Evolutionary conservation across 2,888 invertebrate species (phyloP).

Genomic region (Parnassius smintheus): DNA sequence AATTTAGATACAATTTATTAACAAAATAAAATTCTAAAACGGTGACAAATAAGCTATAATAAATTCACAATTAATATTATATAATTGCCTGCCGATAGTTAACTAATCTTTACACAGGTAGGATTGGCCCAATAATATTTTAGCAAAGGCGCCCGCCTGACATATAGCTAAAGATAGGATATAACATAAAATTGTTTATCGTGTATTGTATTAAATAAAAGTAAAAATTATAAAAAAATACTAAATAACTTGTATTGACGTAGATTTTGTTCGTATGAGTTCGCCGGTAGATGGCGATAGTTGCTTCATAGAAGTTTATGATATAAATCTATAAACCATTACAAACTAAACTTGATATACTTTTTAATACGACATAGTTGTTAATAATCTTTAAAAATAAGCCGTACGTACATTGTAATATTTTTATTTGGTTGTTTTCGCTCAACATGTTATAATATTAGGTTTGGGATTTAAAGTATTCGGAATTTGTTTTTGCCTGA

Average conservation of each 20-base stretch:
- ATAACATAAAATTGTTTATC: background rate
- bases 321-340: background rate
- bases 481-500: constrained; percentile 6
- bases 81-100: no score
- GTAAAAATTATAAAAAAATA: background rate
- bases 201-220: background rate
- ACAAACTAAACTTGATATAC: background rate
- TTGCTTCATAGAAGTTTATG: constrained; percentile 22
- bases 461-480: background rate
- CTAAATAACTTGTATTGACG: background rate
- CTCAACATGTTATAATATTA: background rate
- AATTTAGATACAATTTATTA: no score
- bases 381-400: constrained; percentile 8
- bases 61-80: no score
- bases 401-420: background rate
- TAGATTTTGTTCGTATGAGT: constrained; percentile 26
- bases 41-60: no score
- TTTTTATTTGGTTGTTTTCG: background rate
- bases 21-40: no score
- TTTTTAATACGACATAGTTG: constrained; percentile 1
- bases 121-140: no score
- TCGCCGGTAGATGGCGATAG: constrained; percentile 41
- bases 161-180: background rate
- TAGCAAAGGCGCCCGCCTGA: no score
- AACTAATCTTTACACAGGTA: no score